Conservation (phyloP, 2,113 vertebrate species). For the Numida meleagris region DNA sequence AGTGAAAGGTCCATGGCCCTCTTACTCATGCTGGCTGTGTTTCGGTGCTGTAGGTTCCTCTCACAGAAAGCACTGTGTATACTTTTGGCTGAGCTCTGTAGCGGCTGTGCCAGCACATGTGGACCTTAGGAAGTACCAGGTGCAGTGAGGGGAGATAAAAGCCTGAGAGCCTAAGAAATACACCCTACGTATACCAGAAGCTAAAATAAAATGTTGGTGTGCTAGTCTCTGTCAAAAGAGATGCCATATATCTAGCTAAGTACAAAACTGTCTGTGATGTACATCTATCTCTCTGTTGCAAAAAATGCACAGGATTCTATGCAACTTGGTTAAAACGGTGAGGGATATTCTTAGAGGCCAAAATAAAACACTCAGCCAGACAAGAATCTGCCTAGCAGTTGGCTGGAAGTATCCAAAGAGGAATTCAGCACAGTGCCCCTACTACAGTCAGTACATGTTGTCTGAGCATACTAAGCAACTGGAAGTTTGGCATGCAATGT, state of each 20-base stretch:
- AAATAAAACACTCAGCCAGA: not conserved
- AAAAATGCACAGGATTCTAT: not conserved
- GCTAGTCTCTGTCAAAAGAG: not conserved
- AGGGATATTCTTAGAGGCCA: not conserved
- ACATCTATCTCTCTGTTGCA: not conserved
- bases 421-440: not conserved
- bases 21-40: accelerated
- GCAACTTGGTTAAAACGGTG: not conserved
- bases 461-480: not conserved
- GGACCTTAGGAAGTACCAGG: not conserved
- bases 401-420: not conserved
- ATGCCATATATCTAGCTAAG: not conserved
- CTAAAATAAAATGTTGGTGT: not conserved
- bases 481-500: not conserved
- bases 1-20: not conserved
- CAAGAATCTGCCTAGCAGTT: not conserved
- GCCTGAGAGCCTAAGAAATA: not conserved
- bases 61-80: not conserved
- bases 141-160: not conserved
- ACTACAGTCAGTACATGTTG: not conserved
- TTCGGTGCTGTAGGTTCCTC: not conserved
- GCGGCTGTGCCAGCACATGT: not conserved
- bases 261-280: not conserved
- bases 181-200: not conserved
- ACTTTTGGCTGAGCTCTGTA: not conserved